Conservation (phyloP, 2,888 invertebrate genomes). For the Epiblema foenella region DNA sequence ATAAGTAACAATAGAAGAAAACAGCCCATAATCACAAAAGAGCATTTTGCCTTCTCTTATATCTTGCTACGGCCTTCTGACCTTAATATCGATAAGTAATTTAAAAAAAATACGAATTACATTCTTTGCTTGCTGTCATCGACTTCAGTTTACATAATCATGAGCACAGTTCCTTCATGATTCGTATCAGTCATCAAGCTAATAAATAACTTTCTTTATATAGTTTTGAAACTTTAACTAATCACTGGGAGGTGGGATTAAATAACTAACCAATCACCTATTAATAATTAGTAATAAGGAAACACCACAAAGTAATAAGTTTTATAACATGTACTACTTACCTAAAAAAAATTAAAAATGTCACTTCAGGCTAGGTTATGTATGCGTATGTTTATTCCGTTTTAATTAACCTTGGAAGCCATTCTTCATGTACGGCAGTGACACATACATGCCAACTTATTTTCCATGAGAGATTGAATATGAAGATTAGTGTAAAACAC, state of each 20-base stretch:
- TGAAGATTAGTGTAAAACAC: too few relatives aligned
- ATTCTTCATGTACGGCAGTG: too few relatives aligned
- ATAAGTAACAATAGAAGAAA: too few relatives aligned
- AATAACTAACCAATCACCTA: constrained; percentile 70
- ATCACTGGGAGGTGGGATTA: constrained; percentile 77
- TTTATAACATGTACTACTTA: not conserved
- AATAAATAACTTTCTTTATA: constrained; percentile 74
- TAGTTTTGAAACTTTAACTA: constrained; percentile 76
- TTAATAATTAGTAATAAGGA: constrained; percentile 47
- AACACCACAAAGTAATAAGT: not conserved
- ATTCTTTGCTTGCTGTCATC: constrained; percentile 71
- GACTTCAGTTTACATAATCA: constrained; percentile 56
- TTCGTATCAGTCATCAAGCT: constrained; percentile 70
- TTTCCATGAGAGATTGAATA: too few relatives aligned
- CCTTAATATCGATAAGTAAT: not conserved
- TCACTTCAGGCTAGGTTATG: too few relatives aligned
- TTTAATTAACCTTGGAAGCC: too few relatives aligned
- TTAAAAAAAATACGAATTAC: too few relatives aligned
- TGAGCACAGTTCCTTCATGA: constrained; percentile 57
- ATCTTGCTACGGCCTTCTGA: not conserved
- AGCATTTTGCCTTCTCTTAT: too few relatives aligned
- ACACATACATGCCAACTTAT: too few relatives aligned
- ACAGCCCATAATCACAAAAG: too few relatives aligned
- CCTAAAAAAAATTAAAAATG: not conserved
- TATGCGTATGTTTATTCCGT: not conserved